These are phyloP conservation scores for Clarias magur DNA, from an alignment of 2,113 vertebrate species.

Conservation along the genomic window DNA sequence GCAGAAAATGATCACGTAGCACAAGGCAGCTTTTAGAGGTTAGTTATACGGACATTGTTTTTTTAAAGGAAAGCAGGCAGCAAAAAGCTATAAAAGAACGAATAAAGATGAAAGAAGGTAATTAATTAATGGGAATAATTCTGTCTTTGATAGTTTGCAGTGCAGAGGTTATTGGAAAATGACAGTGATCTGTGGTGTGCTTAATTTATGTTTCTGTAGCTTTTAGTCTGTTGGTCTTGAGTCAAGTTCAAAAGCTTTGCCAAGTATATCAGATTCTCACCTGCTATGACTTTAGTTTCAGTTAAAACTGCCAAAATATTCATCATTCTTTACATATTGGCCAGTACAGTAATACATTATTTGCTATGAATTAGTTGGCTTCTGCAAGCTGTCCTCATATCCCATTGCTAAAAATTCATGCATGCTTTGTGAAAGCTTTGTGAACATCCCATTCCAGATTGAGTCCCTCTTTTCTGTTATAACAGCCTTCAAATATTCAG, in stretches of 20 bases:
- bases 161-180: neutral
- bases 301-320: neutral
- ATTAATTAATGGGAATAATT: neutral
- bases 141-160: neutral
- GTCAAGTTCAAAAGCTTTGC: neutral
- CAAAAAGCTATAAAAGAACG: conserved; percentile 5
- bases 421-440: neutral
- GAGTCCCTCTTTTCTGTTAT: neutral
- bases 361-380: neutral
- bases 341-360: neutral
- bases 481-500: neutral
- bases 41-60: neutral
- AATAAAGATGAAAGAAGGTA: neutral
- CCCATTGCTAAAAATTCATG: neutral
- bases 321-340: neutral
- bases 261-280: neutral
- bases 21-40: conserved; percentile 19
- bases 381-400: neutral
- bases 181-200: neutral
- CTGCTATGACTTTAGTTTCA: neutral
- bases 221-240: neutral
- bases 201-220: neutral
- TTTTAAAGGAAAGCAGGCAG: neutral
- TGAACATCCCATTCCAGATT: neutral
- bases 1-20: conserved; percentile 40